Evolutionary conservation across 2,113 vertebrate genomes (phyloP).

Genomic region (Chlamydotis undulata): DNA sequence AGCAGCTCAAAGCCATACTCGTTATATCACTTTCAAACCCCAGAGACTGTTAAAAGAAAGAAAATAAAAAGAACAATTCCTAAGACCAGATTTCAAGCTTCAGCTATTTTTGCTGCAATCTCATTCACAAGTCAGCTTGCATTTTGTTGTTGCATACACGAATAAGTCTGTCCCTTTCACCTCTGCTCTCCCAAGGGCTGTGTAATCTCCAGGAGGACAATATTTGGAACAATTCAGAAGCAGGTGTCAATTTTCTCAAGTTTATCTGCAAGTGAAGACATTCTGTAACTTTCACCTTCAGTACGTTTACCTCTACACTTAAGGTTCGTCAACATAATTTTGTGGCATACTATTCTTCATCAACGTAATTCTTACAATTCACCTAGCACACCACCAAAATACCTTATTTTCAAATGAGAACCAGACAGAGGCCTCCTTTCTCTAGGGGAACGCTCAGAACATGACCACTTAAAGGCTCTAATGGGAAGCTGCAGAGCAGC

Average conservation of each 20-base stretch:
- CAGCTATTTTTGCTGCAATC: constrained; percentile 6
- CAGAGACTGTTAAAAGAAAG: background rate
- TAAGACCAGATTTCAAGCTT: constrained; percentile 19
- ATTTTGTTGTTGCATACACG: background rate
- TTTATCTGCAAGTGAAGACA: constrained; percentile 34
- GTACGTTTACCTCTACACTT: background rate
- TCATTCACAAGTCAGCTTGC: background rate
- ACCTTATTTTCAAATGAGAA: background rate
- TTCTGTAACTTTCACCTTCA: background rate
- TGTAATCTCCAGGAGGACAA: background rate
- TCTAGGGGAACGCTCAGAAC: background rate
- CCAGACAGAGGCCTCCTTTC: background rate
- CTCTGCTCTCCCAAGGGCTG: background rate
- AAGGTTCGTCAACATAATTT: background rate
- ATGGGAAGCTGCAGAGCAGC: background rate
- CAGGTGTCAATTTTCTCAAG: constrained; percentile 1
- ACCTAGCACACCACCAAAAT: background rate
- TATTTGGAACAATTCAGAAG: constrained; percentile 15
- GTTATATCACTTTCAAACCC: background rate
- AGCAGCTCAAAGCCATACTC: background rate
- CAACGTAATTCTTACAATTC: background rate
- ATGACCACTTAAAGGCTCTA: background rate
- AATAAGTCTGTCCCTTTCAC: background rate
- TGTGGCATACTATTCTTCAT: background rate
- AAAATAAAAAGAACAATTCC: background rate